Evolutionary conservation across 2,797 vertebrate species (phyloP), one percentile per base, ranked within the genome.

Genomic region (Borostomias antarcticus): DNA sequence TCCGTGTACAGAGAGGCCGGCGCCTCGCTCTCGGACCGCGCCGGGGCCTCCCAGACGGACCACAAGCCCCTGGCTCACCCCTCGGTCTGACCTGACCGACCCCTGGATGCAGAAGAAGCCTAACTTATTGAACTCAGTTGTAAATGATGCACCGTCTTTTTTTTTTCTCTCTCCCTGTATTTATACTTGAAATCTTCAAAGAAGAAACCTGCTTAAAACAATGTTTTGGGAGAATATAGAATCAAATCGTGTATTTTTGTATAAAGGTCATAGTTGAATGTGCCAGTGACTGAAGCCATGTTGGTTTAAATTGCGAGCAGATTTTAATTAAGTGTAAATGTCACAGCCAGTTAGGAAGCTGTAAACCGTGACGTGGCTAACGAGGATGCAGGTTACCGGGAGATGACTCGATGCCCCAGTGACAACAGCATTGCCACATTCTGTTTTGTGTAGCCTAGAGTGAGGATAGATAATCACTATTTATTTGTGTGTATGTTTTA

Each of bases 31-130:
- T 90, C 88, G 0, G 80, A 85, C 59, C 85, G 88, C 71, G 88
- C 89, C 1, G 89, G 82, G 50, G 80, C 83, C 21, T 79, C 90
- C 47, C 87, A 89, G 47, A 81, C 93, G 60, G 94, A 94, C 83
- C 94, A 93, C 88, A 95, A 95, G 78, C 91, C 93, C 67, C 89
- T 91, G 69, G 92, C 94, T 0, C 87, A 93, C 68, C 94, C 94
- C 13, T 94, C 93, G 0, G 94, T 94, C 66, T 95, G 92, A 86
- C 11, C 62, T 32, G 33, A 29, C 32, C 26, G 28, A 23, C 53
- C 17, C 51, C 19, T 33, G n/a, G 29, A 32, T 56, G 29, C n/a
- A n/a, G 53, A 29, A 6, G 26, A 17, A 5, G 13, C 32, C 63
- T 63, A 63, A 63, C 30, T 63, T 52, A 63, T 63, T 63, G 13